Conservation (phyloP, 2,888 invertebrate species). For the Phengaris arion region DNA sequence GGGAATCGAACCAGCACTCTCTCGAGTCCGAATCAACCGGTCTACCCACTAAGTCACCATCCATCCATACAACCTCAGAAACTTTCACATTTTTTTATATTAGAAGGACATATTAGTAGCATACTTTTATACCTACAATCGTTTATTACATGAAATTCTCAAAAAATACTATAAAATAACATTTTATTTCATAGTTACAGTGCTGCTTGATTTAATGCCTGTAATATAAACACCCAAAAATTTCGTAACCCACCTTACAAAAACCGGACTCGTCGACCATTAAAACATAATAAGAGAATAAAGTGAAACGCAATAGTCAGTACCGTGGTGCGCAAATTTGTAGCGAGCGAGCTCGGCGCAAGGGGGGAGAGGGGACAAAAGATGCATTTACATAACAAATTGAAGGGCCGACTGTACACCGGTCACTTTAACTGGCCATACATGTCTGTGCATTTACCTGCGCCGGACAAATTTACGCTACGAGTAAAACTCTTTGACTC, state of each 20-base stretch:
- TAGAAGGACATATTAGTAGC: too few species aligned
- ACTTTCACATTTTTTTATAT: too few species aligned
- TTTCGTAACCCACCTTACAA: background rate
- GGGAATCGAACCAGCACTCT: too few species aligned
- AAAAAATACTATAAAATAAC: conserved; percentile 1
- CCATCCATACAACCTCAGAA: too few species aligned
- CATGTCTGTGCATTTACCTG: conserved; percentile 14
- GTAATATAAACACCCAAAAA: background rate
- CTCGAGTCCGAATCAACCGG: too few species aligned
- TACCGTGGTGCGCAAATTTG: conserved; percentile 42
- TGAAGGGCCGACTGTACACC: conserved; percentile 58
- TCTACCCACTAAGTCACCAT: too few species aligned
- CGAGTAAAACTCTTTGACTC: background rate
- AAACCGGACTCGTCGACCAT: too few species aligned
- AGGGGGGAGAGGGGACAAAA: conserved; percentile 61
- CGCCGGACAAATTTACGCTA: background rate
- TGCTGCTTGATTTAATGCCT: too few species aligned
- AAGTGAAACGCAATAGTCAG: background rate
- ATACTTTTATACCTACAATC: too few species aligned
- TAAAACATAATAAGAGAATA: background rate
- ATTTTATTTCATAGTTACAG: too few species aligned
- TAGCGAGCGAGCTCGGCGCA: conserved; percentile 39
- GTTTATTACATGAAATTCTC: too few species aligned
- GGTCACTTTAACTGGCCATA: conserved; percentile 31
- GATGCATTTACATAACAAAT: conserved; percentile 77